Percentiles rank a stretch among this genome's conserved stretches.
Conservation (phyloP, 2,888 invertebrate species). For the Drosophila pseudotakahashii region DNA sequence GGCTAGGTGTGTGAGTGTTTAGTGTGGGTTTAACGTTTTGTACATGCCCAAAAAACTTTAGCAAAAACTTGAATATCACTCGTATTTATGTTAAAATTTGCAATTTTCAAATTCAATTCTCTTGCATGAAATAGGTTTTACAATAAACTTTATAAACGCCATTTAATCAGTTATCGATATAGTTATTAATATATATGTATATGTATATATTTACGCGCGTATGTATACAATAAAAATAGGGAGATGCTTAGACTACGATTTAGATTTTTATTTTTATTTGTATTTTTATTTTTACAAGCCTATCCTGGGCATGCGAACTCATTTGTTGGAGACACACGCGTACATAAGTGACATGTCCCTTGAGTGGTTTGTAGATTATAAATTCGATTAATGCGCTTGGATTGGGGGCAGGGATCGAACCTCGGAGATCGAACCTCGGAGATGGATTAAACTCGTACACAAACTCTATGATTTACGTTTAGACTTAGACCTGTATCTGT, state of each 20-base stretch:
- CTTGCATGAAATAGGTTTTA: constrained; percentile 71
- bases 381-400: constrained; percentile 52
- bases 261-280: constrained; percentile 12
- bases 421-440: constrained; percentile 18
- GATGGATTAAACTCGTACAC: constrained; percentile 26
- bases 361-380: constrained; percentile 45
- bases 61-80: constrained; percentile 70
- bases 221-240: constrained; percentile 41
- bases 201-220: constrained; percentile 31
- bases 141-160: constrained; percentile 67
- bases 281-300: constrained; percentile 30
- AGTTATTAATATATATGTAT: constrained; percentile 31
- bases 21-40: constrained; percentile 39
- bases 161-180: constrained; percentile 46
- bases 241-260: constrained; percentile 42
- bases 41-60: constrained; percentile 49
- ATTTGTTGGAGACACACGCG: constrained; percentile 6
- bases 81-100: constrained; percentile 50
- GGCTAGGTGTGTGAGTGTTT: constrained; percentile 2
- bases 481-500: constrained; percentile 46
- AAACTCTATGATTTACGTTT: constrained; percentile 21
- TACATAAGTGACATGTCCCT: constrained; percentile 31
- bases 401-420: constrained; percentile 27
- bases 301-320: constrained; percentile 13
- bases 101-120: constrained; percentile 72